These are phyloP conservation scores for Liopterus haemorrhoidalis DNA, from an alignment of 2,888 invertebrate genomes.

Conservation along the genomic window DNA sequence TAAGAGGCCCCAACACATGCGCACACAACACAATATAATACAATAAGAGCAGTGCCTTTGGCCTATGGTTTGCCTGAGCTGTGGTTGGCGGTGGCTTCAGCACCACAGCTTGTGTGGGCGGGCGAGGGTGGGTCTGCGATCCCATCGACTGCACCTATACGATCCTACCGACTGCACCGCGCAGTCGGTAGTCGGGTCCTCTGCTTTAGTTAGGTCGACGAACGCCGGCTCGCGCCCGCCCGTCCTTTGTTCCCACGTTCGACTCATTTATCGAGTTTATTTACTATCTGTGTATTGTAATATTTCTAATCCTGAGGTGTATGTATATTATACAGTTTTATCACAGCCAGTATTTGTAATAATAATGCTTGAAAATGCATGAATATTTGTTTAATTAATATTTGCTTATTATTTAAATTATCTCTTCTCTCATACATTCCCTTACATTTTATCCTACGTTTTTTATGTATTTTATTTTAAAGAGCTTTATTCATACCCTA, in stretches of 20 bases:
- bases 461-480: too few species aligned
- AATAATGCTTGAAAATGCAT: conserved; percentile 84
- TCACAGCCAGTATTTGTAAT: conserved; percentile 71
- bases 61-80: conserved; percentile 45
- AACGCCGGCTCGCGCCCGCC: conserved; percentile 6
- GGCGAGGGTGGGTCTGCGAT: not conserved
- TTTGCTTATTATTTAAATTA: conserved; percentile 45
- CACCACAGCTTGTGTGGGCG: too few species aligned
- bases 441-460: too few species aligned
- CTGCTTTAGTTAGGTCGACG: too few species aligned
- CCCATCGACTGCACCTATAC: not conserved
- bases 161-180: not conserved
- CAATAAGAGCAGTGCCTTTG: conserved; percentile 47
- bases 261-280: conserved; percentile 39
- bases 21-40: conserved; percentile 22
- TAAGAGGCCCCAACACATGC: conserved; percentile 1
- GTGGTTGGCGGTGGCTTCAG: too few species aligned
- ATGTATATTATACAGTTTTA: conserved; percentile 45
- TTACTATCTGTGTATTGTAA: conserved; percentile 49
- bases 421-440: conserved; percentile 35
- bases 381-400: conserved; percentile 74
- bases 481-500: too few species aligned
- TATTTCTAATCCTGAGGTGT: conserved; percentile 52
- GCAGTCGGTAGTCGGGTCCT: too few species aligned
- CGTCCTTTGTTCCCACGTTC: conserved; percentile 19